Evolutionary conservation across 1,140 invertebrate genomes (phyloP), one percentile per base, ranked within the genome.

Genomic region (Argopecten irradians): DNA sequence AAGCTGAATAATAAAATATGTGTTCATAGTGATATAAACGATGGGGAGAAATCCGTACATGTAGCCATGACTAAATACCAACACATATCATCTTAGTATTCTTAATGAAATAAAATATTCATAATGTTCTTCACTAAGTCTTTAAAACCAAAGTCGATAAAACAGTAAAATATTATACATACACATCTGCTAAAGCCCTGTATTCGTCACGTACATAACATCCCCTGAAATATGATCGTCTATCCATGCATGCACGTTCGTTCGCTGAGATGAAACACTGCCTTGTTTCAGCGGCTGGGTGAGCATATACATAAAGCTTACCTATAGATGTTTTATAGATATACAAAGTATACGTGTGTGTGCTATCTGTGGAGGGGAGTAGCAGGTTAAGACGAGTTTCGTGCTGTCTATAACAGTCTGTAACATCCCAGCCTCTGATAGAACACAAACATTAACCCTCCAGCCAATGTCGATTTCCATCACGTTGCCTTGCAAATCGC

Each of bases 281-380:
- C 55, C 55, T 71, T 71, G 55, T 71, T 71, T 71, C 55, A 28
- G 55, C 22, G 16, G 55, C 55, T 71, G 55, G 28, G 16, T n/a
- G 1, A 8, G 55, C 22, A 55, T 55, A 55, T 71, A 71, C 28
- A 71, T 71, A 28, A n/a, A 71, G 1, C 55, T 0, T 71, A 71
- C 55, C 55, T 71, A 71, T 55, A 55, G 43, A 55, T 71, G 55
- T 71, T 71, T 71, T 71, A 71, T 71, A 71, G 55, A 71, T 55
- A 55, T 55, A 55, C 16, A 55, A n/a, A 28, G n/a, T 71, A 71
- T 71, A 71, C 16, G 55, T 71, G 55, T 3, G 55, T 5, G 22
- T 5, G 22, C 22, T 71, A 71, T 71, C 55, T 71, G 55, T 71
- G 22, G 55, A 71, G n/a, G 55, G n/a, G 55, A 28, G n/a, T 28